Base-by-base conservation (phyloP, 2,888 invertebrate species). In the Pollenia labialis region DNA sequence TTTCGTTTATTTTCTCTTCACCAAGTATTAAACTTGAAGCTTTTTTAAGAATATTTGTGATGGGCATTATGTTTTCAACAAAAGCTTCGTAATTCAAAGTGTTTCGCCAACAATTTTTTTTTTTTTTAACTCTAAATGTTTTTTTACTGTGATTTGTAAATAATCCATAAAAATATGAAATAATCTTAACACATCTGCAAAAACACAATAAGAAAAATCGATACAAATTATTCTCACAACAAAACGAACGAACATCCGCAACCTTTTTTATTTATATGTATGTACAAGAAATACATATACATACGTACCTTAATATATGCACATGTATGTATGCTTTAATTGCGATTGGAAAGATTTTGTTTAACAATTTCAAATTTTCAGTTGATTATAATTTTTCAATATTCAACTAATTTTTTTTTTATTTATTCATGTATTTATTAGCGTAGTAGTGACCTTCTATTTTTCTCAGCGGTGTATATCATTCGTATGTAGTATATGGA, bases 11-110 rank as follows among this genome's bases (percentile, higher is more conserved):
- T 88, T 94, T 94, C 86, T 96, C 96, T 85, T 96, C 96, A 68
- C 97, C 97, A 79, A 97, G 94, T 90, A 97, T 97, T 90, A 96
- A 96, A 91, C 95, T 96, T 68, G 97, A 97, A 54, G 97, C 97
- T 90, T 96, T 95, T 91, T 95, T 96, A 48, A 97, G 94, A 87
- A 97, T 95, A 91, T 95, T 96, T 72, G 95, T 95, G 88, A 97
- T 94, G 90, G 97, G 97, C 97, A 97, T 97, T 60, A 44, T 87
- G 12, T 16, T 50, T 42, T 16, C 14, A 14, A 40, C 16, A 16
- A n/a, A 7, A 4, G 8, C 42, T 56, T 71, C 23, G 44, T 11
- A 46, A 32, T 48, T 56, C 7, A 4, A 23, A 12, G 46, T 23
- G 16, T 72, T 48, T 14, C 56, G 3, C n/a, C 4, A 4, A 40